These are phyloP conservation scores for Chrysopa pallens DNA, from an alignment of 1,140 invertebrate genomes.

Conservation along the genomic window DNA sequence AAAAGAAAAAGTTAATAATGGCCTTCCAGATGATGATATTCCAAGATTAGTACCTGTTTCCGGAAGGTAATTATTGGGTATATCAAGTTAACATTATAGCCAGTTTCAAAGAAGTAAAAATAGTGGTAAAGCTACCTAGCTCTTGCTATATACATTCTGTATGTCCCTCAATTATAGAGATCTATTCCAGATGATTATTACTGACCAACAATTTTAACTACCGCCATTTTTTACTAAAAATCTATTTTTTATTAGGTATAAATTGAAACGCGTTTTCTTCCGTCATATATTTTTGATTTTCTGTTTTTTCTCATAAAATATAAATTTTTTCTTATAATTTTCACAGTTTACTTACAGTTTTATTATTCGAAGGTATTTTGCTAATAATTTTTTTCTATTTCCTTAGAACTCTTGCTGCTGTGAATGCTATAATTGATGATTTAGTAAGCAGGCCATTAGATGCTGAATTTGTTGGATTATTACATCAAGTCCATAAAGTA, in stretches of 20 bases:
- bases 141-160: too few relatives aligned
- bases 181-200: too few relatives aligned
- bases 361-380: neutral
- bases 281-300: neutral
- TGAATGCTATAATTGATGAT: slow-evolving; percentile 34
- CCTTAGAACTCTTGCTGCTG: slow-evolving; percentile 51
- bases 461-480: slow-evolving; percentile 30
- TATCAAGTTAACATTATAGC: slow-evolving; percentile 18
- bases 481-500: slow-evolving; percentile 28
- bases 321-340: neutral
- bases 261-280: neutral
- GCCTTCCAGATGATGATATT: slow-evolving; percentile 27
- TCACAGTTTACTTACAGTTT: neutral
- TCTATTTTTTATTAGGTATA: neutral
- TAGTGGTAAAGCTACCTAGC: too few relatives aligned
- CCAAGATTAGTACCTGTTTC: slow-evolving; percentile 42
- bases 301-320: neutral
- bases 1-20: slow-evolving; percentile 30
- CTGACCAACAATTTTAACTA: neutral
- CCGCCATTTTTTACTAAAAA: neutral
- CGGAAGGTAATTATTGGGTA: slow-evolving; percentile 24
- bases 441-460: slow-evolving; percentile 25
- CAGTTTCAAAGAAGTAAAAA: too few relatives aligned
- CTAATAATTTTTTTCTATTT: slow-evolving; percentile 33
- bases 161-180: too few relatives aligned